Evolutionary conservation across 2,113 vertebrate species (phyloP), one percentile per base, ranked within the genome.

Genomic region (Tauraco erythrolophus): DNA sequence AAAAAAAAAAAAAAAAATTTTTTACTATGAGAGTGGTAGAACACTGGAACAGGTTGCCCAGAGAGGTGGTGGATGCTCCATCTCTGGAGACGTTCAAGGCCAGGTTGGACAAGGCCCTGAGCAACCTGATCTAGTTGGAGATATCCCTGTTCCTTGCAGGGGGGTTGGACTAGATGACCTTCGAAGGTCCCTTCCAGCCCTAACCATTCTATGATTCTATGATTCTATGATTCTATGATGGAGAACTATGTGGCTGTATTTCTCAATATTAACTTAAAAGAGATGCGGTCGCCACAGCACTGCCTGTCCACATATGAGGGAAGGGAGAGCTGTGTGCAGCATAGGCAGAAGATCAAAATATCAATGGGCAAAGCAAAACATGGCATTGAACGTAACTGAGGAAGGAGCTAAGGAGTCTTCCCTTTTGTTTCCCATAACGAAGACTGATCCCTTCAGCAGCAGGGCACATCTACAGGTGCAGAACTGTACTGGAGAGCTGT

Each of bases 231-330:
- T n/a, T n/a, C n/a, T n/a, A n/a, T 68, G 18, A 28, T 74, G 43
- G 35, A 82, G 62, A 93, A 41, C 25, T 19, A 10, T 10, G 14
- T 35, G 25, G 19, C 46, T 37, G 1, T 77, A 91, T 81, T 81
- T 72, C 58, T 48, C 53, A 37, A 14, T 39, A 48, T 7, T 58
- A 72, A 28, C 9, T 46, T 65, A 28, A 74, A 86, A 87, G 50
- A 17, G 35, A 74, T 54, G 24, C 1, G 0, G 24, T 57, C 4
- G 0, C 53, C 37, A 27, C 37, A 57, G 58, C 28, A 37, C 37
- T 25, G 6, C 27, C 10, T 35, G 39, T 74, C 25, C 21, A 78
- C 58, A 68, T 56, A 16, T 45, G 16, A 69, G 10, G 53, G 27
- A 84, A 56, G 39, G 35, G 19, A 62, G 16, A 64, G 14, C 31